phyloP scores from a whole-genome alignment of 2,113 vertebrate genomes.

The Gopherus flavomarginatus region DNA sequence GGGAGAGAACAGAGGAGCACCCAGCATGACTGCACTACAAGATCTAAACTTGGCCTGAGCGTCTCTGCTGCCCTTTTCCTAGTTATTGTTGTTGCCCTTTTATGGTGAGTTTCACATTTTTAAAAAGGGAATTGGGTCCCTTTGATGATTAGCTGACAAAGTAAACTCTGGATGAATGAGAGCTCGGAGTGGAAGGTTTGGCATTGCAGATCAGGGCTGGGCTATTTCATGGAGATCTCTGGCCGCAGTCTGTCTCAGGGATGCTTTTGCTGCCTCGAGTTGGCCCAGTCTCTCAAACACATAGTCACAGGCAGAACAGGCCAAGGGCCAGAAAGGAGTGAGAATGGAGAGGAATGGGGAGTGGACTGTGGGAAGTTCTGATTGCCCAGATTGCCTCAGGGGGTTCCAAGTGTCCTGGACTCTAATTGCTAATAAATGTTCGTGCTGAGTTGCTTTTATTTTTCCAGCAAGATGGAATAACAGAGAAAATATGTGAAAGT shows the following conservation, averaged over 20 bases:
- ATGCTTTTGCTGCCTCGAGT: background rate
- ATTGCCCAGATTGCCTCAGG: background rate
- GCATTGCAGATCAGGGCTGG: background rate
- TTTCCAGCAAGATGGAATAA: constrained; percentile 65
- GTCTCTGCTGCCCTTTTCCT: background rate
- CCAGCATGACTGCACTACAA: accelerated
- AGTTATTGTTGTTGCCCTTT: background rate
- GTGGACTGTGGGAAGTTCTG: constrained; percentile 41
- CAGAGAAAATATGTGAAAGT: constrained; percentile 63
- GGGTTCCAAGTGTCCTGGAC: background rate
- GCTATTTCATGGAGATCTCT: background rate
- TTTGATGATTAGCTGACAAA: background rate
- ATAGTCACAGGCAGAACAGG: background rate
- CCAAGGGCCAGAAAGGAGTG: background rate
- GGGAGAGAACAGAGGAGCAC: background rate
- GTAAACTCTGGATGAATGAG: background rate
- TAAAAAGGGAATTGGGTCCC: background rate
- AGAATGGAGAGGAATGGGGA: background rate
- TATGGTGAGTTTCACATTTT: background rate
- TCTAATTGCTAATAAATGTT: constrained; percentile 71
- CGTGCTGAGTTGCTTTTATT: constrained; percentile 71
- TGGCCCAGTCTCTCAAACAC: background rate
- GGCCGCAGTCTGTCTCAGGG: background rate
- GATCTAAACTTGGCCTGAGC: background rate
- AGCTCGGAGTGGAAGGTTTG: background rate